Evolutionary conservation across 2,888 invertebrate species (phyloP).

Genomic region (Rhamnusium bicolor): DNA sequence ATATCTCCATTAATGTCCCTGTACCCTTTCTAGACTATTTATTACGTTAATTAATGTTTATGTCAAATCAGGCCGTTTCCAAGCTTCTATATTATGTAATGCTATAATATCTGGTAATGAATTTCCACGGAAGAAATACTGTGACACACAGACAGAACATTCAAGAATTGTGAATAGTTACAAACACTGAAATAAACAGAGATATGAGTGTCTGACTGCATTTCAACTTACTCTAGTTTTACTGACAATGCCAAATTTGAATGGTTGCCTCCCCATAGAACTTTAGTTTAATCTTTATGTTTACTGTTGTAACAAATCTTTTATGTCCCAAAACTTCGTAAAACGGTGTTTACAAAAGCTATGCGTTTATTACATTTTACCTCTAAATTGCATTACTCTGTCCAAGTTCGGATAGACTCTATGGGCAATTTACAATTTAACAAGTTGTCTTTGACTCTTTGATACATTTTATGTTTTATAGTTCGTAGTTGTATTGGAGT

Average conservation of each 20-base stretch:
- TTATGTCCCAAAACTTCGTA: slow-evolving; percentile 37
- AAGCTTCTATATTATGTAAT: not conserved
- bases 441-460: slow-evolving; percentile 12
- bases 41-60: no score
- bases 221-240: slow-evolving; percentile 3
- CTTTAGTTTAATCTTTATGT: slow-evolving; percentile 37
- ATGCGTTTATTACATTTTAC: slow-evolving; percentile 23
- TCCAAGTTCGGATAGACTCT: slow-evolving; percentile 10
- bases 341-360: slow-evolving; percentile 17
- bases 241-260: slow-evolving; percentile 17
- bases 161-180: not conserved
- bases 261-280: slow-evolving; percentile 10
- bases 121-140: not conserved
- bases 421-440: slow-evolving; percentile 19
- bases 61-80: not conserved
- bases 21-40: no score
- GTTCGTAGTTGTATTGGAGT: no score
- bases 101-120: not conserved
- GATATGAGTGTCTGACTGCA: not conserved
- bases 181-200: not conserved
- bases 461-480: slow-evolving; percentile 9
- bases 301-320: slow-evolving; percentile 43
- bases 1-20: no score
- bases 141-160: not conserved
- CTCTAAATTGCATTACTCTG: slow-evolving; percentile 12